Evolutionary conservation across 1,140 invertebrate genomes (phyloP).

Genomic region (Drosophila paulistorum): DNA sequence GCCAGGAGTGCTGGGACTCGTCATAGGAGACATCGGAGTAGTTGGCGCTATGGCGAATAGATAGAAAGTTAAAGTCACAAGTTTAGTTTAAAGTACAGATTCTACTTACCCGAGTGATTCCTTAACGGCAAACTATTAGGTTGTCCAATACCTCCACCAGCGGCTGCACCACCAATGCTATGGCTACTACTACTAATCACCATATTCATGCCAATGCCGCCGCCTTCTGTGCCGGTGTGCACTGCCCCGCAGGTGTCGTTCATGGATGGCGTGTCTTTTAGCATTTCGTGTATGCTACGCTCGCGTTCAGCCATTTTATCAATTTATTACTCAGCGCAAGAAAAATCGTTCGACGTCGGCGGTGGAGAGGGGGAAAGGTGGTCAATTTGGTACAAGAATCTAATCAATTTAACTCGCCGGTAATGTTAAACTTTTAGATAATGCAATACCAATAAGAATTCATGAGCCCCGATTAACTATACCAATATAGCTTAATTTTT

Average conservation of each 20-base stretch:
- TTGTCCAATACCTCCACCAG: conserved; percentile 31
- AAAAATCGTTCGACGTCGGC: conserved; percentile 44
- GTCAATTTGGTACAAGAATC: not conserved
- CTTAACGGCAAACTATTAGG: conserved; percentile 83
- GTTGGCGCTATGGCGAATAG: conserved; percentile 59
- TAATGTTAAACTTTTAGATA: not conserved
- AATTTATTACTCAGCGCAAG: conserved; percentile 11
- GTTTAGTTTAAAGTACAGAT: not conserved
- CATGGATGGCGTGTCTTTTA: conserved; percentile 91
- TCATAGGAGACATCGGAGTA: conserved; percentile 82
- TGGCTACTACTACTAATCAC: conserved; percentile 60
- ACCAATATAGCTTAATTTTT: not conserved
- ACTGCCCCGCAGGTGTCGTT: conserved; percentile 91
- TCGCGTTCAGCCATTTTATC: conserved; percentile 83
- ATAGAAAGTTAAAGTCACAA: not conserved
- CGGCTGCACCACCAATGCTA: conserved; percentile 35
- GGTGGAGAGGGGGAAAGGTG: not conserved
- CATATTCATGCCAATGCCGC: conserved; percentile 46
- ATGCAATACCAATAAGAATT: not conserved
- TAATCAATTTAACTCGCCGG: not conserved
- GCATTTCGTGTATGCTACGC: conserved; percentile 93
- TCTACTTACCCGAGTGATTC: conserved; percentile 82
- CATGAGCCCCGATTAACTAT: not conserved
- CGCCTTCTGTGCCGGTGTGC: conserved; percentile 87
- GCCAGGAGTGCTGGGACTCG: conserved; percentile 84